Evolutionary conservation across 2,797 vertebrate genomes (phyloP).

Genomic region (Clarias platycephalus): DNA sequence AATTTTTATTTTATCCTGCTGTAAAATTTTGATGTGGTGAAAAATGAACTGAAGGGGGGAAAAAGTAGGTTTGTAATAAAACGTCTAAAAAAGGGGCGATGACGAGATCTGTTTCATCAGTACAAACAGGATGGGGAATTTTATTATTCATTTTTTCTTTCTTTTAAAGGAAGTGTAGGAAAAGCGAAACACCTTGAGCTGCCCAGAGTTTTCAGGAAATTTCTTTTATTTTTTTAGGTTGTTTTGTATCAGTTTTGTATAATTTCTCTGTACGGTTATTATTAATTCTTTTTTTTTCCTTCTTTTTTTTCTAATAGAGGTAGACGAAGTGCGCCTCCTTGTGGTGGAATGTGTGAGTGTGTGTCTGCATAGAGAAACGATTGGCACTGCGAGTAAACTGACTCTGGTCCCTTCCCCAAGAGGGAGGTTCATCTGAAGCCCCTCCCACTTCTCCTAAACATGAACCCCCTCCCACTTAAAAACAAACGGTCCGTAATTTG

Average conservation of each 20-base stretch:
- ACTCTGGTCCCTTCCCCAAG: constrained; percentile 50
- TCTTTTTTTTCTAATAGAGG: constrained; percentile 56
- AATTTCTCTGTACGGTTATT: constrained; percentile 36
- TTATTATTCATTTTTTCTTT: no score
- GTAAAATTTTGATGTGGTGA: constrained; percentile 35
- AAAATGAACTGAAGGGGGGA: constrained; percentile 12
- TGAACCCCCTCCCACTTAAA: neutral
- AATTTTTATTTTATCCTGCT: constrained; percentile 3
- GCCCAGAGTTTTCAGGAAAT: constrained; percentile 14
- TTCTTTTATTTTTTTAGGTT: constrained; percentile 10
- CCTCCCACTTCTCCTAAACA: neutral
- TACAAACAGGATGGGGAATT: neutral
- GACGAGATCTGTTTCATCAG: neutral
- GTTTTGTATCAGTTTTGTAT: neutral
- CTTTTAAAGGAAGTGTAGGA: neutral
- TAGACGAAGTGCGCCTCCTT: constrained; percentile 60
- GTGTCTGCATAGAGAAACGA: constrained; percentile 66
- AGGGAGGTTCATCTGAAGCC: constrained; percentile 26
- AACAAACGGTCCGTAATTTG: neutral
- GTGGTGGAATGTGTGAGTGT: constrained; percentile 64
- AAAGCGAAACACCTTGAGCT: constrained; percentile 1
- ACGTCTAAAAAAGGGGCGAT: neutral
- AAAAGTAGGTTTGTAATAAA: constrained; percentile 54
- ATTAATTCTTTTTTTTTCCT: constrained; percentile 26
- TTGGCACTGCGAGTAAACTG: constrained; percentile 56